phyloP scores from a whole-genome alignment of 1,140 invertebrate genomes.

The Maconellicoccus hirsutus region DNA sequence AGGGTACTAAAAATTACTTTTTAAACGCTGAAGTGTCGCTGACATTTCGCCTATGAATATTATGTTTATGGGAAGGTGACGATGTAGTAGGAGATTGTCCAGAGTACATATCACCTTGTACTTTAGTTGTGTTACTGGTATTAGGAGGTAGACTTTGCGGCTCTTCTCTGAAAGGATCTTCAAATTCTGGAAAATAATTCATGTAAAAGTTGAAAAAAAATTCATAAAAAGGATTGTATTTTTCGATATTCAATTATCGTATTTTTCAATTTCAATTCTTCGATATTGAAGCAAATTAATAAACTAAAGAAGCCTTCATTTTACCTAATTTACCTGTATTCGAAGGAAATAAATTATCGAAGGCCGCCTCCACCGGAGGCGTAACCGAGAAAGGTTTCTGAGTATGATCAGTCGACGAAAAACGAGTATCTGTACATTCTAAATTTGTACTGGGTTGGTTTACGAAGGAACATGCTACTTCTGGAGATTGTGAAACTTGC shows the following conservation, averaged over 20 bases:
- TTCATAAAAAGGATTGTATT: too few relatives aligned
- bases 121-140: conserved; percentile 13
- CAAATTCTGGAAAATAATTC: conserved; percentile 37
- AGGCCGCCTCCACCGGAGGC: not conserved
- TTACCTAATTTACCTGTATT: conserved; percentile 18
- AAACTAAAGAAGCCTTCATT: too few relatives aligned
- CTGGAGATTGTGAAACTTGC: conserved; percentile 22
- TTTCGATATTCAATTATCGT: not conserved
- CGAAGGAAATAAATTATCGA: conserved; percentile 6
- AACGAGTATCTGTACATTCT: not conserved
- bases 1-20: too few relatives aligned
- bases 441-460: not conserved
- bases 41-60: conserved; percentile 59
- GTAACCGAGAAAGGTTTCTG: not conserved
- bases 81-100: conserved; percentile 33
- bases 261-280: not conserved
- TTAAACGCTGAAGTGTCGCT: conserved; percentile 79
- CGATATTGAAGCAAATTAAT: too few relatives aligned
- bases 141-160: conserved; percentile 24
- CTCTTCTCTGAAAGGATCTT: conserved; percentile 48
- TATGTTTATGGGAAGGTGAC: conserved; percentile 27
- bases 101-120: conserved; percentile 23
- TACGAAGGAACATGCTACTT: not conserved
- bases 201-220: not conserved
- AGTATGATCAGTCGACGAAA: not conserved